These are phyloP conservation scores for Neelides sp. DNA, from an alignment of 1,140 invertebrate genomes.

Conservation along the genomic window DNA sequence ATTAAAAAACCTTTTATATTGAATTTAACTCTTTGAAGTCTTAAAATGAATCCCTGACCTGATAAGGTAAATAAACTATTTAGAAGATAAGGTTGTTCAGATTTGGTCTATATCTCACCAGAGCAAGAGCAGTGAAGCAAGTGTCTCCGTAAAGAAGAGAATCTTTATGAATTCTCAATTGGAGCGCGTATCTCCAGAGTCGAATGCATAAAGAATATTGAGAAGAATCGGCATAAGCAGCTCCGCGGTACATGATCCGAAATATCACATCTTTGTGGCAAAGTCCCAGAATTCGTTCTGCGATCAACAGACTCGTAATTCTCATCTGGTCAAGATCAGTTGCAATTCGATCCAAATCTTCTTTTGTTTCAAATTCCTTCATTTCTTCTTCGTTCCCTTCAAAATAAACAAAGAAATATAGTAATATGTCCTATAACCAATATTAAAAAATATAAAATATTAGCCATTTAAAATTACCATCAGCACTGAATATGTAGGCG, in stretches of 20 bases:
- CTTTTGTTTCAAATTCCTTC: constrained; percentile 54
- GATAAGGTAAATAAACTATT: no score
- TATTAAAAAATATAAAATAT: no score
- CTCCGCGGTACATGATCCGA: constrained; percentile 49
- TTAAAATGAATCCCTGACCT: no score
- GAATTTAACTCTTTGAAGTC: no score
- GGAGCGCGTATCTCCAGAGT: constrained; percentile 65
- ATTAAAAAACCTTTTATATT: no score
- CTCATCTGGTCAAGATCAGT: constrained; percentile 65
- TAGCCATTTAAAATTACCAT: constrained; percentile 14
- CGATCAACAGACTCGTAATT: constrained; percentile 68
- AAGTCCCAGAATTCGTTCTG: constrained; percentile 63
- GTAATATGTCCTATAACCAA: no score
- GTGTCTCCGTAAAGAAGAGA: constrained; percentile 58
- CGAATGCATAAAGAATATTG: constrained; percentile 73
- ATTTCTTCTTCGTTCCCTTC: constrained; percentile 16
- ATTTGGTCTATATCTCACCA: constrained; percentile 44
- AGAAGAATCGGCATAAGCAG: constrained; percentile 70
- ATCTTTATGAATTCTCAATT: constrained; percentile 63
- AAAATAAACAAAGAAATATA: no score
- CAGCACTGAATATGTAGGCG: constrained; percentile 9
- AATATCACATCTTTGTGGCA: constrained; percentile 76
- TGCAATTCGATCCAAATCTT: constrained; percentile 56
- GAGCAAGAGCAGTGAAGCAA: constrained; percentile 65
- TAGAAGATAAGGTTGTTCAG: no score